These are phyloP conservation scores for Pimpla rufipes DNA, from an alignment of 2,888 invertebrate genomes.

Conservation along the genomic window DNA sequence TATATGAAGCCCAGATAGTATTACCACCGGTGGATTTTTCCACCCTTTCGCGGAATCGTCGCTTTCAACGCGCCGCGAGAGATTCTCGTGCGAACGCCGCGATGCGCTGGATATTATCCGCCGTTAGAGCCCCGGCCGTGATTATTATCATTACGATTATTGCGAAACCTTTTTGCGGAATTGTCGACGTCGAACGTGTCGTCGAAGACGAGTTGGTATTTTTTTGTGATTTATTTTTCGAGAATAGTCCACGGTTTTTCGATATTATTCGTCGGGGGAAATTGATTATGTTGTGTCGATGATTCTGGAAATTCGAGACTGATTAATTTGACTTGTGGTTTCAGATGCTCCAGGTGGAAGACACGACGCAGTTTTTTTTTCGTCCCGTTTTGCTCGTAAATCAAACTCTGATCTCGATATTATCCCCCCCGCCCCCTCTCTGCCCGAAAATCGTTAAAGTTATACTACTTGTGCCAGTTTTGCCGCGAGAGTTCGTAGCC, in stretches of 20 bases:
- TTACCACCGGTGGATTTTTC: constrained; percentile 26
- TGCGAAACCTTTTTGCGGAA: too few species aligned
- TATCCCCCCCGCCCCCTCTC: background rate
- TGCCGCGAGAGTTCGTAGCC: constrained; percentile 31
- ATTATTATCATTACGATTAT: too few species aligned
- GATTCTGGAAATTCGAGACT: background rate
- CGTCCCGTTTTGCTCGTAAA: constrained; percentile 44
- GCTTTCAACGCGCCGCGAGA: background rate
- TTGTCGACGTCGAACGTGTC: too few species aligned
- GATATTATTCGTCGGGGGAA: background rate
- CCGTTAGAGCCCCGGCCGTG: too few species aligned
- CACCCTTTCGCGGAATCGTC: background rate
- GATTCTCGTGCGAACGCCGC: background rate
- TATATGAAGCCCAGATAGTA: constrained; percentile 52
- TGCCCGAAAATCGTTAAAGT: constrained; percentile 60
- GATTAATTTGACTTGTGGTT: too few species aligned
- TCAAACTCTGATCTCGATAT: constrained; percentile 59
- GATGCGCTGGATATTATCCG: too few species aligned
- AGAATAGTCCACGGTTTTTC: background rate
- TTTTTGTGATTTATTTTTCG: too few species aligned
- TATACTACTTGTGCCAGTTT: constrained; percentile 52
- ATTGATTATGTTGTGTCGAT: background rate
- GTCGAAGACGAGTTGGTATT: too few species aligned
- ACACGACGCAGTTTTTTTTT: constrained; percentile 14
- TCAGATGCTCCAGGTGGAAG: constrained; percentile 34